Evolutionary conservation across 2,888 invertebrate genomes (phyloP), one percentile per base, ranked within the genome.

Genomic region (Netelia melanura): DNA sequence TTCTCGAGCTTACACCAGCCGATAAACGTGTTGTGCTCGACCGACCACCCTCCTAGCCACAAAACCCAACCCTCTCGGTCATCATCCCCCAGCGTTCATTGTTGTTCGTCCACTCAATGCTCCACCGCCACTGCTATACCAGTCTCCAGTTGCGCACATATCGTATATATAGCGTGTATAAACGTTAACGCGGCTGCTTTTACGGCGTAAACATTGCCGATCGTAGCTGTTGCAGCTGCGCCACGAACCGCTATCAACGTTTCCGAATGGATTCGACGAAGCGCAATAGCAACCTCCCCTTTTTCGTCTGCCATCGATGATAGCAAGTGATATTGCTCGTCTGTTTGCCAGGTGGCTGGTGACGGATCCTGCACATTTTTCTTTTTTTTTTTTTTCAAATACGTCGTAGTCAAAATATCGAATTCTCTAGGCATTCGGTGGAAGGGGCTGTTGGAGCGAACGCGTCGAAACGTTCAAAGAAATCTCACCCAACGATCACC

Each of bases 91-190:
- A 48, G 14, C 48, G 11, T 48, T 48, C 48, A 48, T 3, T 25
- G 64, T 44, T 44, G 38, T 61, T 72, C 38, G 58, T 30, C 70
- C 61, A 62, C 79, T 71, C 71, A 79, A 71, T 64, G 58, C 70
- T 21, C 64, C 68, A 43, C 54, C 72, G 61, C 3, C 30, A n/a
- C 17, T 62, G 67, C 74, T 56, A 67, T 61, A 65, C 30, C 67
- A 14, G 38, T 61, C 58, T 43, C 30, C 43, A 74, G 43, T 71
- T 71, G 30, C n/a, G 58, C 43, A 17, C 54, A 38, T 21, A n/a
- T 17, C 56, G 14, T 48, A 48, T 48, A 48, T 48, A 14, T 48
- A 48, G n/a, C 43, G 43, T 44, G 58, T 58, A 58, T 58, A 58
- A 71, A 58, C 56, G 17, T 58, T 58, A 71, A 71, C 58, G 71